Evolutionary conservation across 1,140 invertebrate species (phyloP).

Genomic region (Euura lappo): DNA sequence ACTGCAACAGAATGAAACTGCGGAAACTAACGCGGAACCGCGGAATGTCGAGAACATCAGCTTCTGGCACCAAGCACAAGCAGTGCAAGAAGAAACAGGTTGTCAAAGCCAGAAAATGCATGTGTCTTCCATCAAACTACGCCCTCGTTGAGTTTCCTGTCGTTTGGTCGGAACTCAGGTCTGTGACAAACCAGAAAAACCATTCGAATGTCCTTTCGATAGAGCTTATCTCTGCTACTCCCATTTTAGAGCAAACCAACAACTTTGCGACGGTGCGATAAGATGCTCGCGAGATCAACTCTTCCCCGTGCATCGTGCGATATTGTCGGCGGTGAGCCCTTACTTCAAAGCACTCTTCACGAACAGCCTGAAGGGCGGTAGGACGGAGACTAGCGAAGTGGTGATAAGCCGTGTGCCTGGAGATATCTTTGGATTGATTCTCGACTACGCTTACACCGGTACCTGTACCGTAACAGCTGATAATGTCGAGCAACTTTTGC

Average conservation of each 20-base stretch:
- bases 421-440: slow-evolving; percentile 73
- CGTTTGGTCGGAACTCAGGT: slow-evolving; percentile 69
- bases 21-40: slow-evolving; percentile 29
- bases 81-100: slow-evolving; percentile 34
- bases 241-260: slow-evolving; percentile 65
- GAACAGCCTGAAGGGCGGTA: slow-evolving; percentile 68
- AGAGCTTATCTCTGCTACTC: not conserved
- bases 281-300: slow-evolving; percentile 70
- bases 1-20: slow-evolving; percentile 13
- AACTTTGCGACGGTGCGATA: slow-evolving; percentile 83
- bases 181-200: not conserved
- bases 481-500: slow-evolving; percentile 79
- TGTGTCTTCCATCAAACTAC: slow-evolving; percentile 45
- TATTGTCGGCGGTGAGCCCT: slow-evolving; percentile 82
- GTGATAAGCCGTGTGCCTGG: slow-evolving; percentile 72
- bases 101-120: slow-evolving; percentile 40
- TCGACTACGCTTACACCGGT: slow-evolving; percentile 83
- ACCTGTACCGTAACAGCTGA: slow-evolving; percentile 72
- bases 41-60: slow-evolving; percentile 27
- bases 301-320: slow-evolving; percentile 80
- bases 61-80: slow-evolving; percentile 24
- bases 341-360: slow-evolving; percentile 88
- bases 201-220: not conserved
- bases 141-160: slow-evolving; percentile 64
- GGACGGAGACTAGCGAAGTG: slow-evolving; percentile 67